A percentile compares a stretch with the other conserved stretches of the same genome.
phyloP scores from a whole-genome alignment of 2,888 invertebrate genomes.

The Thalpophila matura region DNA sequence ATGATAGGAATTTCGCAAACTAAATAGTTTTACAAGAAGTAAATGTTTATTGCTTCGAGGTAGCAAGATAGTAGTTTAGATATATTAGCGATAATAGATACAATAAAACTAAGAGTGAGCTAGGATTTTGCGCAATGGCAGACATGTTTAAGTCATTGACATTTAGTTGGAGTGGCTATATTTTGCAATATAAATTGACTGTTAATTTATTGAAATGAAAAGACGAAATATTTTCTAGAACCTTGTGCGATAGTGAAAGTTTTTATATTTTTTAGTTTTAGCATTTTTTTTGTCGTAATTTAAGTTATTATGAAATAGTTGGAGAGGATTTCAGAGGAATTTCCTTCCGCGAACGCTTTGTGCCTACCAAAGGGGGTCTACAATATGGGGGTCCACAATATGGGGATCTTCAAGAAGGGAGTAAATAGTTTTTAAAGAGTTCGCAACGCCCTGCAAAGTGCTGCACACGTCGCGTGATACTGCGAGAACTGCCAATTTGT shows the following conservation, averaged over 20 bases:
- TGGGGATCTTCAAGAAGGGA: too few species aligned
- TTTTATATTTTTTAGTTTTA: too few species aligned
- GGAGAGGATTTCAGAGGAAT: too few species aligned
- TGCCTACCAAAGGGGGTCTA: too few species aligned
- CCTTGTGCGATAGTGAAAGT: not conserved
- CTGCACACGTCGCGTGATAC: too few species aligned
- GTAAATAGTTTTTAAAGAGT: too few species aligned
- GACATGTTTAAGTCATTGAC: constrained; percentile 44
- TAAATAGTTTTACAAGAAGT: constrained; percentile 25
- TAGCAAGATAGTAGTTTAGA: constrained; percentile 36
- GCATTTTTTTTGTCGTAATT: too few species aligned
- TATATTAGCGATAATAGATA: constrained; percentile 31
- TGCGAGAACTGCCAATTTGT: too few species aligned
- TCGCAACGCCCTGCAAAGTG: too few species aligned
- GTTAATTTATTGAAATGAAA: not conserved
- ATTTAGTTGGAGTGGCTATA: constrained; percentile 31
- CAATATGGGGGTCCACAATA: too few species aligned
- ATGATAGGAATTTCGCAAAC: constrained; percentile 38
- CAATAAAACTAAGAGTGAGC: constrained; percentile 46
- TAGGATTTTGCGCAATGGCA: constrained; percentile 37
- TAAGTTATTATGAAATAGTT: too few species aligned
- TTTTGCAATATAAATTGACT: not conserved
- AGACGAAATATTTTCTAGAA: not conserved
- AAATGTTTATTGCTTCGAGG: constrained; percentile 30
- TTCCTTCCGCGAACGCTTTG: too few species aligned